A percentile compares a stretch with the other conserved stretches of the same genome.
These are phyloP conservation scores for Nothobranchius furzeri DNA, from an alignment of 2,113 vertebrate genomes.

Conservation along the genomic window DNA sequence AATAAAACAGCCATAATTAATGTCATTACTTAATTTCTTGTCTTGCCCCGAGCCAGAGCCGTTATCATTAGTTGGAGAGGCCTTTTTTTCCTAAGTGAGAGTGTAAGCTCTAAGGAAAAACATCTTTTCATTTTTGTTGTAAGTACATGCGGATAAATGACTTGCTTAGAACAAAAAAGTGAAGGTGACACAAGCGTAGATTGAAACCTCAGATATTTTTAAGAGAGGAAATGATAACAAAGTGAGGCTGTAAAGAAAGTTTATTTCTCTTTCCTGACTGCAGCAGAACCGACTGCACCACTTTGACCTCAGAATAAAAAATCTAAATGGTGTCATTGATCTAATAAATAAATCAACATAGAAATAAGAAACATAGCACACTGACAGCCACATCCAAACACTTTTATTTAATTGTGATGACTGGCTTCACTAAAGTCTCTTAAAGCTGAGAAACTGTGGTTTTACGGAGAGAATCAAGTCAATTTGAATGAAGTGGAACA, in stretches of 20 bases:
- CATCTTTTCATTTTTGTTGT: neutral
- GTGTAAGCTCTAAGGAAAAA: neutral
- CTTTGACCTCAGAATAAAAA: neutral
- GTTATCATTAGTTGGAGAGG: neutral
- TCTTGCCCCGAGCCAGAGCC: neutral
- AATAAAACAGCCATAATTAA: neutral
- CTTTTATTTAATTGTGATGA: neutral
- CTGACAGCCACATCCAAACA: neutral
- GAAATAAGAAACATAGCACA: neutral
- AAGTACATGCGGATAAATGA: neutral
- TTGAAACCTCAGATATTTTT: neutral
- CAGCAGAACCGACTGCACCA: neutral
- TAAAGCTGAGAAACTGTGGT: neutral
- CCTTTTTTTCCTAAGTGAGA: neutral
- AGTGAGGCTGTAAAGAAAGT: neutral
- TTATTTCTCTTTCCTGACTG: neutral
- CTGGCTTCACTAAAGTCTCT: neutral
- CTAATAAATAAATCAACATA: neutral
- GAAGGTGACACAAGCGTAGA: neutral
- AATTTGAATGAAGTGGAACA: neutral
- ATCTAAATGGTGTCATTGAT: neutral
- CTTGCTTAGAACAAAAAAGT: neutral
- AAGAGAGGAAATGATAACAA: neutral
- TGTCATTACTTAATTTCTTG: neutral
- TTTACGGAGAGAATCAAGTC: neutral